Evolutionary conservation across 1,140 invertebrate species (phyloP).

Genomic region (Dendrolimus kikuchii): DNA sequence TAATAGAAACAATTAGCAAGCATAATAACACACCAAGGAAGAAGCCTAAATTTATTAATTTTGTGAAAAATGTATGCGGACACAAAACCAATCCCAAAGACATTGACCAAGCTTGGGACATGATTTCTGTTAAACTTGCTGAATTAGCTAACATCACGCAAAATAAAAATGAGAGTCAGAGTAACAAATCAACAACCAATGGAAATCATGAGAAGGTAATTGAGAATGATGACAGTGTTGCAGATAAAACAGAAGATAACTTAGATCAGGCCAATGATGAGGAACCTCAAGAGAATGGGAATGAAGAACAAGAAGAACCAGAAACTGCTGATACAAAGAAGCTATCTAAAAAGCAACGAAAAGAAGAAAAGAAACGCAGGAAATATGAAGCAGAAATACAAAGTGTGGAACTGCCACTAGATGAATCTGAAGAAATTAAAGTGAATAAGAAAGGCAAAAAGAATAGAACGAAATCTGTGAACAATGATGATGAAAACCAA

Average conservation of each 20-base stretch:
- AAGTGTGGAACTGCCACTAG: constrained; percentile 34
- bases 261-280: constrained; percentile 8
- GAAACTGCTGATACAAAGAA: constrained; percentile 45
- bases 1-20: constrained; percentile 82
- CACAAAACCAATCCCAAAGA: constrained; percentile 71
- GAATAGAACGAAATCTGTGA: constrained; percentile 40
- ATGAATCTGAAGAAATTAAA: constrained; percentile 27
- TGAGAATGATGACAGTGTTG: constrained; percentile 10
- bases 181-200: constrained; percentile 18
- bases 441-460: constrained; percentile 56
- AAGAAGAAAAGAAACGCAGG: constrained; percentile 70
- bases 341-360: constrained; percentile 70
- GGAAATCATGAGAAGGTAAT: constrained; percentile 13
- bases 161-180: constrained; percentile 17
- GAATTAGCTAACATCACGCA: constrained; percentile 66
- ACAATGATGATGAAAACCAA: constrained; percentile 28
- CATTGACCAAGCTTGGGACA: constrained; percentile 78
- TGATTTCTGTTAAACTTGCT: constrained; percentile 78
- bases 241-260: constrained; percentile 4
- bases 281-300: constrained; percentile 18
- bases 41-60: constrained; percentile 90
- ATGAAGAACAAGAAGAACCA: constrained; percentile 13
- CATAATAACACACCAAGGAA: constrained; percentile 94
- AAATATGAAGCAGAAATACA: constrained; percentile 68
- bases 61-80: constrained; percentile 77